Conservation (phyloP, 2,888 invertebrate genomes). For the Dysmachus trigonus region DNA sequence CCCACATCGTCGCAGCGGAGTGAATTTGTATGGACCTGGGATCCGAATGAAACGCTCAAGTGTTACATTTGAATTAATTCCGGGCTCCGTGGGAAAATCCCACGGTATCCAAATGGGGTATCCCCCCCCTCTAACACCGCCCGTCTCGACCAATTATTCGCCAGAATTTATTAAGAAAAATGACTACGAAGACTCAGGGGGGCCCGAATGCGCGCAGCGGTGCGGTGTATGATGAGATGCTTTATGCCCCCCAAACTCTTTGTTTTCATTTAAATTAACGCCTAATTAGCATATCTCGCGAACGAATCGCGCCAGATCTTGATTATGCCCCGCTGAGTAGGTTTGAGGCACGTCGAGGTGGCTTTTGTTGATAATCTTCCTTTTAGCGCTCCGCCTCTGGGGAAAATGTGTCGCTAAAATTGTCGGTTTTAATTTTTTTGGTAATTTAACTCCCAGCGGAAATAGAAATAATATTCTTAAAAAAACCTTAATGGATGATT, state of each 20-base stretch:
- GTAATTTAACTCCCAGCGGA: neutral
- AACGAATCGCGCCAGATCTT: neutral
- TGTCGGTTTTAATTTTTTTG: neutral
- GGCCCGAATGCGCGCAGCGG: neutral
- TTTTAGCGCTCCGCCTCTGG: neutral
- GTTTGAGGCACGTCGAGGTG: neutral
- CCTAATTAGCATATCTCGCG: conserved; percentile 1
- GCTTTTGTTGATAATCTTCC: neutral
- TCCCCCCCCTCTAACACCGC: neutral
- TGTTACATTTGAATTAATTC: conserved; percentile 30
- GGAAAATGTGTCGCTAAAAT: neutral
- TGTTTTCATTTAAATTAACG: conserved; percentile 26
- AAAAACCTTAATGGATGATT: neutral
- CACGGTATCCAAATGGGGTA: neutral
- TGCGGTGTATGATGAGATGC: neutral
- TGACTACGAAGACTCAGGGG: neutral
- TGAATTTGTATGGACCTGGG: neutral
- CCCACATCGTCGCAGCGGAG: neutral
- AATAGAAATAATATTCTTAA: neutral
- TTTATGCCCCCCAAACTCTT: neutral
- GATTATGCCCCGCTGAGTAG: neutral
- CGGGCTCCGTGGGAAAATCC: conserved; percentile 25
- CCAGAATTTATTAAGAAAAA: conserved; percentile 20
- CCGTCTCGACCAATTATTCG: neutral
- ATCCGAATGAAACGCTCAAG: conserved; percentile 1